Evolutionary conservation across 2,797 vertebrate species (phyloP).

Genomic region (Heteromormyrus szaboi): DNA sequence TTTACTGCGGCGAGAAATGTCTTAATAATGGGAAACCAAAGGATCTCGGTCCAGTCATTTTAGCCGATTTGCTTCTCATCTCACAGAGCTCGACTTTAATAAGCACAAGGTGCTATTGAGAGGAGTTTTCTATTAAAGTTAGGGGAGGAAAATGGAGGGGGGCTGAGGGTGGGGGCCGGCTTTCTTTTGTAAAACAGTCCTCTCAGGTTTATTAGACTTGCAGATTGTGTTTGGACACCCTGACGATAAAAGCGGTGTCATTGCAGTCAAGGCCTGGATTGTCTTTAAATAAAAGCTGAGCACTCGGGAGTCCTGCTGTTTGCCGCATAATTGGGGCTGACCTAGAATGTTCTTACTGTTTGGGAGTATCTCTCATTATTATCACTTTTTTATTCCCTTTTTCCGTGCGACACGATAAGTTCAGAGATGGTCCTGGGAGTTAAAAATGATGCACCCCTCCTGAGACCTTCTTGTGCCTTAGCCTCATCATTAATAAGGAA

Average conservation of each 20-base stretch:
- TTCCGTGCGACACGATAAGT: background rate
- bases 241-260: constrained; percentile 22
- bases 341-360: background rate
- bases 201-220: constrained; percentile 24
- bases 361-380: constrained; percentile 12
- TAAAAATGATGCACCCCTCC: background rate
- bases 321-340: background rate
- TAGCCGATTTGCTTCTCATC: constrained; percentile 22
- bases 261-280: background rate
- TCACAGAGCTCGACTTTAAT: constrained; percentile 25
- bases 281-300: background rate
- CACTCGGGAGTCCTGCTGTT: background rate
- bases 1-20: constrained; percentile 31
- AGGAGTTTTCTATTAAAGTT: constrained; percentile 33
- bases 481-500: background rate
- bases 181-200: constrained; percentile 26
- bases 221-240: constrained; percentile 34
- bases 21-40: constrained; percentile 41
- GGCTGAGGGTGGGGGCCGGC: background rate
- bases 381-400: background rate
- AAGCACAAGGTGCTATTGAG: constrained; percentile 28
- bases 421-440: background rate
- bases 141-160: constrained; percentile 17
- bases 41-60: constrained; percentile 32
- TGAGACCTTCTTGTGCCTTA: background rate